Conservation (phyloP, 2,888 invertebrate genomes). For the Calephelis perditalis region DNA sequence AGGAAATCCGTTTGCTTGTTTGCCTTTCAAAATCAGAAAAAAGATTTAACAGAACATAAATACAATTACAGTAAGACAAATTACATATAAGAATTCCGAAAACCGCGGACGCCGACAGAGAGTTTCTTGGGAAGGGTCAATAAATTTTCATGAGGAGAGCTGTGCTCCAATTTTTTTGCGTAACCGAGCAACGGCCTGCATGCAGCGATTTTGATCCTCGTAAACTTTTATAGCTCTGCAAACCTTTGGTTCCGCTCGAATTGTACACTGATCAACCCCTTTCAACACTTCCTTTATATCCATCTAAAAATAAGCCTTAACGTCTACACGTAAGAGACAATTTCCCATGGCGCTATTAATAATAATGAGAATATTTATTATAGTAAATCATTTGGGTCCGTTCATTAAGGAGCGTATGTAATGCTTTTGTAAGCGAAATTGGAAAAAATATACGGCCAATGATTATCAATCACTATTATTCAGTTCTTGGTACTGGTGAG, state of each 20-base stretch:
- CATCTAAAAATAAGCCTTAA: neutral
- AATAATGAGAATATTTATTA: conserved; percentile 12
- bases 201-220: conserved; percentile 44
- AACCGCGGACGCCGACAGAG: conserved; percentile 37
- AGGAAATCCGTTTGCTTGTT: too few species aligned
- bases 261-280: conserved; percentile 17
- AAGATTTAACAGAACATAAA: conserved; percentile 5
- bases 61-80: conserved; percentile 37
- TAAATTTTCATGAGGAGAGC: conserved; percentile 59
- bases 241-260: conserved; percentile 31
- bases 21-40: neutral
- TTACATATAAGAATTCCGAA: conserved; percentile 44
- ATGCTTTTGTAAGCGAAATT: conserved; percentile 16
- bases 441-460: conserved; percentile 17
- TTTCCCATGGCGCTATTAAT: neutral
- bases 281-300: neutral
- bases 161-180: conserved; percentile 58
- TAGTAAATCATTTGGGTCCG: conserved; percentile 10
- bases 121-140: conserved; percentile 47
- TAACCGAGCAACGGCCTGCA: conserved; percentile 30
- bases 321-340: neutral
- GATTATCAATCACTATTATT: conserved; percentile 17
- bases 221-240: conserved; percentile 52
- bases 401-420: conserved; percentile 15
- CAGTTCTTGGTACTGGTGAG: conserved; percentile 5